These are phyloP conservation scores for Scaptomyza caliginosa DNA, from an alignment of 2,888 invertebrate genomes.

Conservation along the genomic window DNA sequence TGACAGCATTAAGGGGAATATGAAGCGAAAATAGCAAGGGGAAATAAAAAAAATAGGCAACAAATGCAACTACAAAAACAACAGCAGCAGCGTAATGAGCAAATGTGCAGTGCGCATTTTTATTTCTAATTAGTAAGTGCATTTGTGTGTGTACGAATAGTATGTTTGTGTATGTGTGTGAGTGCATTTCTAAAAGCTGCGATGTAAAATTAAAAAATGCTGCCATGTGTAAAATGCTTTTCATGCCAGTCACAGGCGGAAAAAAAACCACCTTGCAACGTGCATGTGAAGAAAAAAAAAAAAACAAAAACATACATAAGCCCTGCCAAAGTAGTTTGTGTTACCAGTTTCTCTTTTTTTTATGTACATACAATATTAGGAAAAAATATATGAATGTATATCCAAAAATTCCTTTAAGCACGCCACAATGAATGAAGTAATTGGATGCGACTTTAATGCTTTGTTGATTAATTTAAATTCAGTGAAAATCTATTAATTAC, in stretches of 20 bases:
- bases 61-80: constrained; percentile 9
- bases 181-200: constrained; percentile 62
- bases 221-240: constrained; percentile 80
- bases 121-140: constrained; percentile 79
- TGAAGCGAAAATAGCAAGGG: constrained; percentile 9
- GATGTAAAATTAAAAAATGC: constrained; percentile 80
- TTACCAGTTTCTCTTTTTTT: constrained; percentile 26
- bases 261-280: constrained; percentile 20
- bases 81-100: constrained; percentile 58
- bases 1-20: constrained; percentile 9
- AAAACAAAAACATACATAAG: constrained; percentile 13
- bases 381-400: constrained; percentile 21
- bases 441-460: not conserved
- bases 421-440: constrained; percentile 5
- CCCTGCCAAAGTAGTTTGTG: constrained; percentile 34
- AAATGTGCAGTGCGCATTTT: constrained; percentile 74
- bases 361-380: constrained; percentile 11
- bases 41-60: constrained; percentile 22
- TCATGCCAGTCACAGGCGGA: constrained; percentile 60
- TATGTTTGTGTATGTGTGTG: constrained; percentile 25
- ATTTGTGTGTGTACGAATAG: constrained; percentile 26
- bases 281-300: constrained; percentile 3
- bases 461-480: not conserved
- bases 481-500: no score
- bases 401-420: constrained; percentile 1